These are phyloP conservation scores for Echeneis naucrates DNA, from an alignment of 2,797 vertebrate species.

Conservation along the genomic window DNA sequence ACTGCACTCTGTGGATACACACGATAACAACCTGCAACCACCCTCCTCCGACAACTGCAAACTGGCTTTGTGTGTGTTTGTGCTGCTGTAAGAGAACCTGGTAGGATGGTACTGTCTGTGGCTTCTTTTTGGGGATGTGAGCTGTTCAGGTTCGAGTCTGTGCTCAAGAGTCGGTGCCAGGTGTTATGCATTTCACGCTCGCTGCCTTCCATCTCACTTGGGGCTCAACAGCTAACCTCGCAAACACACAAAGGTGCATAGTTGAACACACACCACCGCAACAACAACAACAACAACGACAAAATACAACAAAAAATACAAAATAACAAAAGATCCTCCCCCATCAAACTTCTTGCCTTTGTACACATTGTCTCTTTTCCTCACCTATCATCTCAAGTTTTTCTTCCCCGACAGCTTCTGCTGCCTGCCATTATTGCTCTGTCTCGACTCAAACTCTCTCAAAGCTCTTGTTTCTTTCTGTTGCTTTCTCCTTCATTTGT, in stretches of 20 bases:
- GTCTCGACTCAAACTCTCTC: constrained; percentile 52
- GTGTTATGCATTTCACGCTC: constrained; percentile 71
- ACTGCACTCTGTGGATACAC: not conserved
- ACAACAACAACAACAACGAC: not conserved
- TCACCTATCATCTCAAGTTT: constrained; percentile 39
- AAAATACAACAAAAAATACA: not conserved
- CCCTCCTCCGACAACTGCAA: not conserved
- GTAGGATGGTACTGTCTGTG: constrained; percentile 36
- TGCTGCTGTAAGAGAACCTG: constrained; percentile 24
- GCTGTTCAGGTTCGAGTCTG: constrained; percentile 44
- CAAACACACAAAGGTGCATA: constrained; percentile 18
- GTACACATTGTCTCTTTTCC: constrained; percentile 33
- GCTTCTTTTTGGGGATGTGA: constrained; percentile 35
- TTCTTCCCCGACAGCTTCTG: constrained; percentile 48
- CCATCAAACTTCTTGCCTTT: constrained; percentile 13
- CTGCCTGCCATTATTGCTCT: constrained; percentile 44
- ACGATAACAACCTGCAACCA: constrained; percentile 7
- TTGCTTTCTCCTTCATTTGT: constrained; percentile 14
- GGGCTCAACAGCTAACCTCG: constrained; percentile 36
- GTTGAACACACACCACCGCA: constrained; percentile 5
- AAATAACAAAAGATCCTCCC: not conserved
- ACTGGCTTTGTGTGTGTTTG: constrained; percentile 19
- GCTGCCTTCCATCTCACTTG: constrained; percentile 52
- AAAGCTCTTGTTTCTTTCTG: constrained; percentile 1
- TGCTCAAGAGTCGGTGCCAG: constrained; percentile 56